A percentile compares a stretch with the other conserved stretches of the same genome.
Evolutionary conservation across 2,797 vertebrate genomes (phyloP).

Genomic region (Fringilla coelebs): DNA sequence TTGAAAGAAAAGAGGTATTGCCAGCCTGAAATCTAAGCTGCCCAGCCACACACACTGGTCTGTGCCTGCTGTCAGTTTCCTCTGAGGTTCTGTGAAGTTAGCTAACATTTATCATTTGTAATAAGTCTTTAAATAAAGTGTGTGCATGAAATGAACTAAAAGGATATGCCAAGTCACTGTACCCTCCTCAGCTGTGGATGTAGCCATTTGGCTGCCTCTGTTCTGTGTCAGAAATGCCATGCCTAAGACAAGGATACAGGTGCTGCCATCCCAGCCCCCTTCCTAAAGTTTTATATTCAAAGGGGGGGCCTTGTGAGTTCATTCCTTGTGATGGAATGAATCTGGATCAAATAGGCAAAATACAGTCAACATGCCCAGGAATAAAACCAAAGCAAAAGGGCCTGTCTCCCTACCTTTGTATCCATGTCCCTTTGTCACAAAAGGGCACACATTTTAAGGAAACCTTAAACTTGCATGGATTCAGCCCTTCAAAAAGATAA

Average conservation of each 20-base stretch:
- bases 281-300: background rate
- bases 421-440: background rate
- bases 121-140: background rate
- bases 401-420: background rate
- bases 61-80: background rate
- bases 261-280: background rate
- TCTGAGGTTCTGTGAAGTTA: background rate
- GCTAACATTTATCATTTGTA: background rate
- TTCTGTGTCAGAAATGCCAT: background rate
- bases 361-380: background rate
- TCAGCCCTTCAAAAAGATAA: background rate
- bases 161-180: background rate
- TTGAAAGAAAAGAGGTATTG: background rate
- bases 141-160: background rate
- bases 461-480: background rate
- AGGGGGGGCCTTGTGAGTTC: background rate
- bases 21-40: background rate
- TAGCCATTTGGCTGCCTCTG: background rate
- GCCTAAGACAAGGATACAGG: background rate
- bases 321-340: background rate
- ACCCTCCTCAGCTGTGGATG: background rate
- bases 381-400: background rate
- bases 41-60: background rate
- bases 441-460: background rate
- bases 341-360: background rate